Evolutionary conservation across 2,113 vertebrate genomes (phyloP).

Genomic region (Ceuthmochares aereus): DNA sequence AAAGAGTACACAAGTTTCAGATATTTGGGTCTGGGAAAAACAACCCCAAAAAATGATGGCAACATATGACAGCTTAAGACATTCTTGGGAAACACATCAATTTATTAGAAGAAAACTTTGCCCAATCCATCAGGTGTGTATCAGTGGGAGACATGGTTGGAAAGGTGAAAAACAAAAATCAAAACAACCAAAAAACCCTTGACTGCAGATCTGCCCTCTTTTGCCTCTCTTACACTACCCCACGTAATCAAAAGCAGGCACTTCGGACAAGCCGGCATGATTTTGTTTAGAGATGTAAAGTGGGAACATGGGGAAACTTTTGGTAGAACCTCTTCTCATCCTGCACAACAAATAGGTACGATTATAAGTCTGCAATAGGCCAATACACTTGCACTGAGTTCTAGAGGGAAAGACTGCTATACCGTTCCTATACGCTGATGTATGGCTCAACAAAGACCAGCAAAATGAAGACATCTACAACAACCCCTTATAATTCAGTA

Average conservation of each 20-base stretch:
- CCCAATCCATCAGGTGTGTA: neutral
- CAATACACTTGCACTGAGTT: neutral
- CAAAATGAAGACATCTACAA: neutral
- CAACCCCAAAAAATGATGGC: neutral
- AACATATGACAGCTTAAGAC: neutral
- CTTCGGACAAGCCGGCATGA: neutral
- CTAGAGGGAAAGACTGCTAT: neutral
- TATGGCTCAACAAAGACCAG: neutral
- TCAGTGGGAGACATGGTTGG: neutral
- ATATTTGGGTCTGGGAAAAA: neutral
- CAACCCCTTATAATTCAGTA: neutral
- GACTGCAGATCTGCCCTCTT: neutral
- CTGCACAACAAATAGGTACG: accelerated
- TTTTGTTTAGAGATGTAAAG: neutral
- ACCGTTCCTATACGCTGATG: neutral
- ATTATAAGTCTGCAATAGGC: neutral
- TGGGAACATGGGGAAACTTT: neutral
- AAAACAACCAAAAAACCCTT: neutral
- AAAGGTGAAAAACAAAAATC: neutral
- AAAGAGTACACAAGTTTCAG: neutral
- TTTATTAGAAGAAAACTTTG: neutral
- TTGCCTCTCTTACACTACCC: neutral
- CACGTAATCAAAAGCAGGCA: neutral
- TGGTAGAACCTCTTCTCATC: neutral
- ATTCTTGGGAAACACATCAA: neutral